Conservation (phyloP, 2,797 vertebrate species). For the Florisuga fusca region DNA sequence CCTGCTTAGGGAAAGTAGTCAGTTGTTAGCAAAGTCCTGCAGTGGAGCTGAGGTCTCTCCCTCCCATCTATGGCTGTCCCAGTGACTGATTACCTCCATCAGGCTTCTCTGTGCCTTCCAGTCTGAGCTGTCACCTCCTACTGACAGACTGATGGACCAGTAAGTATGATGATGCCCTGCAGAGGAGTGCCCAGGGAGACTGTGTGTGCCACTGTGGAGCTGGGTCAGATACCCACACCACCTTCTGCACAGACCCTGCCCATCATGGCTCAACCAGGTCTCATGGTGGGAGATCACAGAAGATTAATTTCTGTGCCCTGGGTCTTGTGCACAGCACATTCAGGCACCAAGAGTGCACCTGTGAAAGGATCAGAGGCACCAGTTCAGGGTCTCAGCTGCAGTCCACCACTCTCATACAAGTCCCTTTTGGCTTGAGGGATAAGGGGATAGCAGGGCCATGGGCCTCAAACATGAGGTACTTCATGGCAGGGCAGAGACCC, state of each 20-base stretch:
- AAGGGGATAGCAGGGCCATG: fast-evolving
- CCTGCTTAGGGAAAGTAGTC: conserved; percentile 10
- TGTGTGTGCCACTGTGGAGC: background rate
- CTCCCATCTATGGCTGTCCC: background rate
- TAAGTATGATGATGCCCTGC: background rate
- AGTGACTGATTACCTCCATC: conserved; percentile 23
- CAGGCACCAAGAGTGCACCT: fast-evolving
- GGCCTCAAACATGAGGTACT: background rate
- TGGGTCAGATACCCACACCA: background rate
- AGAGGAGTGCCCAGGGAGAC: background rate
- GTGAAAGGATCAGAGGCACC: background rate
- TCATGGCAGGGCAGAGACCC: too few relatives aligned
- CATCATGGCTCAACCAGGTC: fast-evolving
- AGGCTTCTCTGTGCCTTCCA: conserved; percentile 1
- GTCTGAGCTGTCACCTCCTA: background rate
- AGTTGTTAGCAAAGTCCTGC: background rate
- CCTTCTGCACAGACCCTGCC: background rate
- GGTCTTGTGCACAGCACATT: background rate
- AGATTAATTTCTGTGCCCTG: background rate
- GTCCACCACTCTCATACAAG: background rate
- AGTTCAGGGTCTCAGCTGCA: background rate
- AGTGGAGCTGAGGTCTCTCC: background rate
- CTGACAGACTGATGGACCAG: conserved; percentile 11
- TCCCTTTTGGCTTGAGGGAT: fast-evolving
- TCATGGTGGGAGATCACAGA: fast-evolving